Conservation (phyloP, 2,797 vertebrate genomes). For the Odontamblyopus rebecca region DNA sequence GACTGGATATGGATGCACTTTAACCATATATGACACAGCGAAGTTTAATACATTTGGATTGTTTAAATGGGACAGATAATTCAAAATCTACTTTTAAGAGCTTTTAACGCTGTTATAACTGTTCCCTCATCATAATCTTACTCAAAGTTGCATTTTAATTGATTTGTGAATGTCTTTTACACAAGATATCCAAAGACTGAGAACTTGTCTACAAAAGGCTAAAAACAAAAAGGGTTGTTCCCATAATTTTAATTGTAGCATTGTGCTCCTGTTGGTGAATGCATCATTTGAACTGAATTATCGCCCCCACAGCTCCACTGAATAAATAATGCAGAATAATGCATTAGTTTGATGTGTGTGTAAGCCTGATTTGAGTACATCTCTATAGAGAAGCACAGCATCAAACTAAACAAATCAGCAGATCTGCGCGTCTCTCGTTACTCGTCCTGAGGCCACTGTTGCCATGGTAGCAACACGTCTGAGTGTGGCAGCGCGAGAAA, state of each 20-base stretch:
- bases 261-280: neutral
- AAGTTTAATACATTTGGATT: no score
- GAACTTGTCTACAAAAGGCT: neutral
- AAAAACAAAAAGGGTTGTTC: neutral
- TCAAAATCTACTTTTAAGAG: no score
- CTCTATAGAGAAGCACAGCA: slow-evolving; percentile 32
- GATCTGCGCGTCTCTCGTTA: slow-evolving; percentile 34
- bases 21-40: no score
- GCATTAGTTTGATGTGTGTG: slow-evolving; percentile 6
- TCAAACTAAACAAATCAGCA: slow-evolving; percentile 53
- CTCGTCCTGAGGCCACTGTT: slow-evolving; percentile 41
- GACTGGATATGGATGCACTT: no score
- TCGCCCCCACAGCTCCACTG: neutral
- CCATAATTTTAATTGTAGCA: neutral
- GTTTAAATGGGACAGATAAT: no score
- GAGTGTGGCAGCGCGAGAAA: slow-evolving; percentile 22
- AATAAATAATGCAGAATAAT: slow-evolving; percentile 8
- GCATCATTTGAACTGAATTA: neutral
- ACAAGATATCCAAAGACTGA: neutral
- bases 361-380: neutral
- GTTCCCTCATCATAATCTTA: no score
- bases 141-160: no score
- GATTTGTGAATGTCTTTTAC: neutral
- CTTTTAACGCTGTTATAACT: no score
- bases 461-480: slow-evolving; percentile 65